Base-by-base conservation (phyloP, 2,888 invertebrate genomes). In the Hedychridium roseum region DNA sequence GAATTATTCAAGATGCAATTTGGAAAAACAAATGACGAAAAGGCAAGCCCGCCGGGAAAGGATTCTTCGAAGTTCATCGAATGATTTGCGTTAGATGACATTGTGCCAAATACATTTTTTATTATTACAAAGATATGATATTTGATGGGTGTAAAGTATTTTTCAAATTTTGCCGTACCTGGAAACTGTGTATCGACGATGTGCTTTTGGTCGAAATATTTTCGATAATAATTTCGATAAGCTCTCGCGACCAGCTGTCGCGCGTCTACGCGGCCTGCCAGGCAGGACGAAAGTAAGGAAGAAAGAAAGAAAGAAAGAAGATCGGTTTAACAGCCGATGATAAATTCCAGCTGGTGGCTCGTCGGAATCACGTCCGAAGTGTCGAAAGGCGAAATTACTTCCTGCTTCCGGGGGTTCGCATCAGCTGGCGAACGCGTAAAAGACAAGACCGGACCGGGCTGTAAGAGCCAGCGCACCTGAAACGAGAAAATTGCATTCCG, bases 301-400 rank as follows among this genome's bases (percentile, higher is more conserved):
- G 38, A 44, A 42, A 23, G 27, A 26, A 34, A 21, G 39, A n/a
- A 36, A 30, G 26, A 21, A 36, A 39, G 45, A 47, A 45, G 40
- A 51, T 28, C 41, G 49, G 34, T 48, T 54, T 61, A 61, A 62
- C 57, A 42, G 47, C 49, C 61, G 66, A 70, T 67, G 71, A 74
- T 73, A 74, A 71, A 75, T 70, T 60, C 70, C 71, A 70, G 74
- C 43, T 55, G 62, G 62, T 53, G 45, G 46, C 54, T 58, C 44
- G 14, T 39, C 42, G 61, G 55, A 66, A 61, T 61, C 60, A 54
- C 48, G 48, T 27, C 46, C 55, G 49, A 54, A 60, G 52, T 55
- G 61, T 57, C 61, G 60, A 60, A 55, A 63, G 59, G 3, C 45
- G 43, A 60, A 59, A 68, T 66, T 64, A 63, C 60, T 64, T 59